Conservation (phyloP, 2,797 vertebrate genomes). For the Diceros bicornis region DNA sequence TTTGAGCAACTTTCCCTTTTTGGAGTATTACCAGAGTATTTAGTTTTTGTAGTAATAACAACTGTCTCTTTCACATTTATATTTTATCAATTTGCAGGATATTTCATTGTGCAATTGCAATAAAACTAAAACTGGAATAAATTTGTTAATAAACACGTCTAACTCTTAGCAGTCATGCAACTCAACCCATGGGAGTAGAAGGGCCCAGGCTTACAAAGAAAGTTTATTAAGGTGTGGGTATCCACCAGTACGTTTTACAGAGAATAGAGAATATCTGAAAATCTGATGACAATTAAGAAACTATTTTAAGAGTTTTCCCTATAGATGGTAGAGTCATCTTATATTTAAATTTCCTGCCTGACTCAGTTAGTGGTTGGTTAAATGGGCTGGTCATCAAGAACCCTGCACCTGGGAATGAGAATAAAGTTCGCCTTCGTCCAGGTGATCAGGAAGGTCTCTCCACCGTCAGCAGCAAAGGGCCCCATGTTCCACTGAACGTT, state of each 20-base stretch:
- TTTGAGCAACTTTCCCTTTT: background rate
- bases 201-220: background rate
- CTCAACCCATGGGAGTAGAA: background rate
- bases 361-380: background rate
- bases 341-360: background rate
- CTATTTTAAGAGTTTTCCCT: background rate
- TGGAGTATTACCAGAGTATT: background rate
- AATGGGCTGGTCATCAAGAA: background rate
- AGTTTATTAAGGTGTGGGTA: background rate
- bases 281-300: background rate
- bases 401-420: background rate
- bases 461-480: background rate
- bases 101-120: background rate
- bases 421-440: background rate
- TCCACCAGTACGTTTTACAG: background rate
- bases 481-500: background rate
- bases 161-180: background rate
- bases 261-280: background rate
- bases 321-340: background rate
- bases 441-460: background rate
- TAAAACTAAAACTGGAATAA: background rate
- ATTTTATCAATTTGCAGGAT: slow-evolving; percentile 7
- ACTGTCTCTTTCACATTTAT: background rate
- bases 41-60: background rate
- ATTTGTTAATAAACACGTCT: background rate